Evolutionary conservation across 92 coral and sea anemone species (phyloP).

Genomic region (Phenganax stokvisi): DNA sequence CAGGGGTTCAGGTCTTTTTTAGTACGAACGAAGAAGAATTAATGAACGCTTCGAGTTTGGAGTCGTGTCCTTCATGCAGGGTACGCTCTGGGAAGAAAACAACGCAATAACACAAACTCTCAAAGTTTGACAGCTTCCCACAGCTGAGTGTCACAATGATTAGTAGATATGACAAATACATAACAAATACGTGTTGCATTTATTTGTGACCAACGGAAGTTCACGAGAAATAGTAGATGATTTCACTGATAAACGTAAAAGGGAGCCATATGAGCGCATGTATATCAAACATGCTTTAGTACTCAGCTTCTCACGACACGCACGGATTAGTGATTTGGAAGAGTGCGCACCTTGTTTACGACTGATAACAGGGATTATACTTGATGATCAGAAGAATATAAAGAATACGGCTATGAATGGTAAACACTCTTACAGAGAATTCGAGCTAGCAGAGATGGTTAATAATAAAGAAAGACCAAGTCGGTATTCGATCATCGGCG

Average conservation of each 20-base stretch:
- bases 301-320: background rate
- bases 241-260: conserved; percentile 1
- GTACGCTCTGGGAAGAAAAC: background rate
- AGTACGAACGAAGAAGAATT: background rate
- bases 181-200: background rate
- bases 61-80: background rate
- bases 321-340: background rate
- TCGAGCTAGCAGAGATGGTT: conserved; percentile 5
- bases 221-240: background rate
- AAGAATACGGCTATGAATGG: background rate
- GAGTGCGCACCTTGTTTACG: background rate
- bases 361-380: background rate
- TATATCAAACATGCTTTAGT: conserved; percentile 7
- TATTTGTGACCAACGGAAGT: conserved; percentile 19
- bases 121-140: conserved; percentile 14
- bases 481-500: background rate
- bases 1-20: background rate
- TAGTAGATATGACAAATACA: background rate
- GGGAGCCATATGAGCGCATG: background rate
- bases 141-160: conserved; percentile 13
- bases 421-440: background rate
- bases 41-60: background rate
- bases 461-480: background rate
- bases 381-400: background rate
- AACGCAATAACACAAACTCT: conserved; percentile 4